Conservation (phyloP, 2,113 vertebrate genomes). For the Corydoras maculifer region DNA sequence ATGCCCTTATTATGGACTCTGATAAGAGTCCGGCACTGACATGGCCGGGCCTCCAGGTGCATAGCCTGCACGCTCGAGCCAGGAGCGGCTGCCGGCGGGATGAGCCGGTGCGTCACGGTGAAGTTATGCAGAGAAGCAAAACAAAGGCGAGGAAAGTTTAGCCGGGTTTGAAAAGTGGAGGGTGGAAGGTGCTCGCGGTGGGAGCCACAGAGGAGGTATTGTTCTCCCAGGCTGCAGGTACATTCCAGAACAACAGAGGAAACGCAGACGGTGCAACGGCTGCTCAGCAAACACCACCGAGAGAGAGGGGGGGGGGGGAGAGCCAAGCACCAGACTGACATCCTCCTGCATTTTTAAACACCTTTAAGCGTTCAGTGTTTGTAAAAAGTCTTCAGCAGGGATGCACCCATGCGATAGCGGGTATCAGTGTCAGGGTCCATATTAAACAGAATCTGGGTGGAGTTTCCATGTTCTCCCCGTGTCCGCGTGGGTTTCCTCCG, state of each 20-base stretch:
- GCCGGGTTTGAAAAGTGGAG: slow-evolving; percentile 16
- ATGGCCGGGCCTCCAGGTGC: slow-evolving; percentile 4
- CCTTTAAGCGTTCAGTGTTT: not conserved
- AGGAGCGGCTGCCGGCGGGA: not conserved
- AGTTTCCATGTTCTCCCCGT: too few relatives aligned
- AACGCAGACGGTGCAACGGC: slow-evolving; percentile 35
- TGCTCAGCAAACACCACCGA: slow-evolving; percentile 5
- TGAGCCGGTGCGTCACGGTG: slow-evolving; percentile 4
- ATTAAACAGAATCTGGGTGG: too few relatives aligned
- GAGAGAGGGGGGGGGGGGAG: too few relatives aligned
- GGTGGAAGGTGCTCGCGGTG: slow-evolving; percentile 9
- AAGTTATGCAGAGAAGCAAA: slow-evolving; percentile 16
- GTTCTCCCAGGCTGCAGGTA: slow-evolving; percentile 41
- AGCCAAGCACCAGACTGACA: slow-evolving; percentile 14
- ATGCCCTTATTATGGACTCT: slow-evolving; percentile 32
- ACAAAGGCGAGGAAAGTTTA: slow-evolving; percentile 31
- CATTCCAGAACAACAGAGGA: slow-evolving; percentile 37
- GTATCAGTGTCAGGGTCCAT: too few relatives aligned
- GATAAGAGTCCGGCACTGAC: slow-evolving; percentile 21
- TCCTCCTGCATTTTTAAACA: not conserved
- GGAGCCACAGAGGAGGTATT: slow-evolving; percentile 36
- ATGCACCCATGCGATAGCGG: too few relatives aligned
- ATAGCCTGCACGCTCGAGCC: not conserved
- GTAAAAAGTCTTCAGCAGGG: not conserved
- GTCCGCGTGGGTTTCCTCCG: too few relatives aligned